These are phyloP conservation scores for Melinaea menophilus DNA, from an alignment of 2,888 invertebrate genomes.

Conservation along the genomic window DNA sequence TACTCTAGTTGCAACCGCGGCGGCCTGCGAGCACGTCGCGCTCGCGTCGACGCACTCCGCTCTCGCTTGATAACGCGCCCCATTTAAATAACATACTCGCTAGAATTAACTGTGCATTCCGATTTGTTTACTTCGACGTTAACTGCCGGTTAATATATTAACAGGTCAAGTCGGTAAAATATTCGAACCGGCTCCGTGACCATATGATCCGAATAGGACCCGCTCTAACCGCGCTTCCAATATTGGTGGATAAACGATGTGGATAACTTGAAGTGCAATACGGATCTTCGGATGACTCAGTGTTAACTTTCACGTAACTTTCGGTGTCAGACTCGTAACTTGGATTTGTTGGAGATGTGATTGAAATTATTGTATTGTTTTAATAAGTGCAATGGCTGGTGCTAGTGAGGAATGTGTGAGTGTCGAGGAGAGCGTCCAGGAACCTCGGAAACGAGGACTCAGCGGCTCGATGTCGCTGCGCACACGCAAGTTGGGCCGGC, in stretches of 20 bases:
- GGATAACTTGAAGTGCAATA: conserved; percentile 59
- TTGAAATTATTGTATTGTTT: conserved; percentile 55
- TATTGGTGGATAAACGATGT: conserved; percentile 59
- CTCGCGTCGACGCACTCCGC: conserved; percentile 40
- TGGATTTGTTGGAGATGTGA: conserved; percentile 62
- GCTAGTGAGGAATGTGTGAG: conserved; percentile 59
- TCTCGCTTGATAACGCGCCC: conserved; percentile 62
- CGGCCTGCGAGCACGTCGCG: conserved; percentile 61
- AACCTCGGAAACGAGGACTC: conserved; percentile 59
- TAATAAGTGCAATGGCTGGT: conserved; percentile 68
- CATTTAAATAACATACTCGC: conserved; percentile 54
- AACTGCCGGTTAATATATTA: conserved; percentile 14
- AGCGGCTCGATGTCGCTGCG: conserved; percentile 73
- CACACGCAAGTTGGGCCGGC: conserved; percentile 72
- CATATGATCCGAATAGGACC: conserved; percentile 57
- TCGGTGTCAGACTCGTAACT: conserved; percentile 54
- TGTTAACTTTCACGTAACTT: conserved; percentile 53
- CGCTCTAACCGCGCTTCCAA: conserved; percentile 48
- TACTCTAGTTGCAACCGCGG: conserved; percentile 58
- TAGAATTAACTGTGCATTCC: conserved; percentile 45
- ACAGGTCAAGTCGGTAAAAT: conserved; percentile 35
- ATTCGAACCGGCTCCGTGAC: conserved; percentile 59
- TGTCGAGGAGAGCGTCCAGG: conserved; percentile 50
- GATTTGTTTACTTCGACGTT: conserved; percentile 18
- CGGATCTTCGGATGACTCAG: conserved; percentile 55